Evolutionary conservation across 2,797 vertebrate species (phyloP).

Genomic region (Stomatorhinus walkeri): DNA sequence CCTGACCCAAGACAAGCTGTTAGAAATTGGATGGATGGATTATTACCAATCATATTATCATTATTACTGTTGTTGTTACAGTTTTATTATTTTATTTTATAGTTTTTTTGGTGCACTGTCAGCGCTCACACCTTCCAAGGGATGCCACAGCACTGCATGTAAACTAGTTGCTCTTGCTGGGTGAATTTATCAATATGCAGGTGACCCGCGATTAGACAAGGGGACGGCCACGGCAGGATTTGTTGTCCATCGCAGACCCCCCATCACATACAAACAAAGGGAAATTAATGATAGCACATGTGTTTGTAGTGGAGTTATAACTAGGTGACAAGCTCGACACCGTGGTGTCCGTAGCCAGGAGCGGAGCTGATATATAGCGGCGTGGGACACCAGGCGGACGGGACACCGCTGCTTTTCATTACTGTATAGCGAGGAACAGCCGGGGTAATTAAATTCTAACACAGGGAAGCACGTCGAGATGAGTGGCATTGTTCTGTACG

Average conservation of each 20-base stretch:
- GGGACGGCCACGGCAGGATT: neutral
- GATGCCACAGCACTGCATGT: neutral
- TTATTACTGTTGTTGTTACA: neutral
- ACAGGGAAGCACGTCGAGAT: neutral
- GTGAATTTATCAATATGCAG: neutral
- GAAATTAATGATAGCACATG: slow-evolving; percentile 41
- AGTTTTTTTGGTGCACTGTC: neutral
- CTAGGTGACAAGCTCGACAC: slow-evolving; percentile 36
- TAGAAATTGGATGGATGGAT: neutral
- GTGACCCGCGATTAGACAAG: too few relatives aligned
- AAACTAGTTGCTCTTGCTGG: neutral
- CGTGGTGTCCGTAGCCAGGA: slow-evolving; percentile 43
- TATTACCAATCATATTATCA: neutral
- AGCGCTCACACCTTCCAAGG: neutral
- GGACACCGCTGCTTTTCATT: slow-evolving; percentile 41
- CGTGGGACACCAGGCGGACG: slow-evolving; percentile 30
- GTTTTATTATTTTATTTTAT: too few relatives aligned
- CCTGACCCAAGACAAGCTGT: neutral
- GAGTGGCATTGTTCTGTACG: slow-evolving; percentile 27
- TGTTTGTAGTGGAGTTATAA: slow-evolving; percentile 29
- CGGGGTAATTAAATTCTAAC: slow-evolving; percentile 47
- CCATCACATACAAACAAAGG: slow-evolving; percentile 17
- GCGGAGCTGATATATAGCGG: slow-evolving; percentile 24
- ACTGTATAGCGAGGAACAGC: slow-evolving; percentile 29
- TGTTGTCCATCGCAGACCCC: neutral